Conservation (phyloP, 2,113 vertebrate species). For the Hypanus sabinus region DNA sequence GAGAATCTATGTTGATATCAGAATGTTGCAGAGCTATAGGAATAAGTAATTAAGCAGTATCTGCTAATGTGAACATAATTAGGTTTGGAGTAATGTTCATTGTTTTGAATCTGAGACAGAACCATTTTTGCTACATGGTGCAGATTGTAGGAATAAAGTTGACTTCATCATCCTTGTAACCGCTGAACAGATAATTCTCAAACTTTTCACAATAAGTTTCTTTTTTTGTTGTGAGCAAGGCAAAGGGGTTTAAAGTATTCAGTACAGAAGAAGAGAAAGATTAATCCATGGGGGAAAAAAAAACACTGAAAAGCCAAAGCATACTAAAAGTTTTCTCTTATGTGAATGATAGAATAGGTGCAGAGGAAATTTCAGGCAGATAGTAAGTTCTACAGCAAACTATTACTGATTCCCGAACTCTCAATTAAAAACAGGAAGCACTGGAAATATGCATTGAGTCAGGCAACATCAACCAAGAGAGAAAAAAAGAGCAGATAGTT, state of each 20-base stretch:
- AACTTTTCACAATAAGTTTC: not conserved
- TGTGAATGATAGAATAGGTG: not conserved
- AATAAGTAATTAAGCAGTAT: not conserved
- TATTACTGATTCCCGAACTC: too few relatives aligned
- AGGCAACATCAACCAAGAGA: too few relatives aligned
- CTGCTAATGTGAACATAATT: not conserved
- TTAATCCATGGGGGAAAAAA: not conserved
- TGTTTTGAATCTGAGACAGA: not conserved
- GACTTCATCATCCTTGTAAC: not conserved
- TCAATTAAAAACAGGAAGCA: too few relatives aligned
- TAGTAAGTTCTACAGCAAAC: not conserved
- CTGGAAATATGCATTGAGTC: too few relatives aligned
- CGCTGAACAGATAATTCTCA: not conserved
- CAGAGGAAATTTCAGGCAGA: not conserved
- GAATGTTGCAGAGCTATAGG: not conserved
- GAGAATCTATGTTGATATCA: not conserved
- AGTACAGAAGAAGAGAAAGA: not conserved
- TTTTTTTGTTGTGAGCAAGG: too few relatives aligned
- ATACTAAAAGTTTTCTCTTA: not conserved
- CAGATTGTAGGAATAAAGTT: not conserved
- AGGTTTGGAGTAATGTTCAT: not conserved
- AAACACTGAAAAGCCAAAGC: not conserved
- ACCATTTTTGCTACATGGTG: not conserved
- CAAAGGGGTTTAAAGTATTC: not conserved
- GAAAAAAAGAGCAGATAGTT: too few relatives aligned